Evolutionary conservation across 2,113 vertebrate species (phyloP), one percentile per base, ranked within the genome.

Genomic region (Cephalopholis sonnerati): DNA sequence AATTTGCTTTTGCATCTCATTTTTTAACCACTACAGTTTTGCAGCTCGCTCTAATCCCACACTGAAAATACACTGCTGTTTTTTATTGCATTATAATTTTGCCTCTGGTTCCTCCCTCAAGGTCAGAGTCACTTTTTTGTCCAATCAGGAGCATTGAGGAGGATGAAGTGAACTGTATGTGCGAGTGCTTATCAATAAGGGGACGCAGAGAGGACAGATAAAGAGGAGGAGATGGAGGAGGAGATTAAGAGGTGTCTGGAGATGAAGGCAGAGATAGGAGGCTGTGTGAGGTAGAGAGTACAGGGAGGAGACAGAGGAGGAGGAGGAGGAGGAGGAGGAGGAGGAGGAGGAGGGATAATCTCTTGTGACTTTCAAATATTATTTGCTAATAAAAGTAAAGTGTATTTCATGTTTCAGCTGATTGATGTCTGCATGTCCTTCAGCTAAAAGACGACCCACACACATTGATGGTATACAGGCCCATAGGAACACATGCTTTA

Each of bases 401-500:
- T 74, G 71, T 48, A 77, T 44, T 64, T 61, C 2, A 8, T 17
- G 50, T 59, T 20, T 1, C 41, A 58, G 64, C 65, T 18, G 77
- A 73, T 15, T 66, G 58, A 20, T 41, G 51, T 66, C 50, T 83
- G 41, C 53, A n/a, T 72, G 67, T 84, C 55, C 57, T 68, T 84
- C 32, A 55, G 67, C 51, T 20, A 81, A 94, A 83, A 81, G 54
- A 93, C 36, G 73, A 86, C 44, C 74, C 87, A 1, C 61, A 94
- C 83, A 87, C 83, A 74, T 39, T 17, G 63, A 78, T 77, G 18
- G 77, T 84, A 71, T 82, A 80, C 89, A 89, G 92, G 91, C 89
- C 89, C 86, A 65, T 78, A 86, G 91, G 91, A 95, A 94, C 88
- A 94, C 95, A 95, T 96, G 95, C 95, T 95, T 94, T 93, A 92